Evolutionary conservation across 1,140 invertebrate genomes (phyloP).

Genomic region (Heliconius congener): DNA sequence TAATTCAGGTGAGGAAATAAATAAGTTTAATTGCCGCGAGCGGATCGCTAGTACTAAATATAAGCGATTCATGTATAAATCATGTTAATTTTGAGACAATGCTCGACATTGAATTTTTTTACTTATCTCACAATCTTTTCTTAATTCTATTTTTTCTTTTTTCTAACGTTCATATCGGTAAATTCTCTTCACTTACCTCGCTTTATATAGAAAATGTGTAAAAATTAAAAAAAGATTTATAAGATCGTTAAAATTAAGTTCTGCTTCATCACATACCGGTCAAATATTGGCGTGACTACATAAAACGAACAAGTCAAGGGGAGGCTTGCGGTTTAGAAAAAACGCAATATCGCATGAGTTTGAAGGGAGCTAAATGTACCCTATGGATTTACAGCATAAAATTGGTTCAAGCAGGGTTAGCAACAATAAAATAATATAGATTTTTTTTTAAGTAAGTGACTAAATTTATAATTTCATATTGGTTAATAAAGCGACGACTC

Average conservation of each 20-base stretch:
- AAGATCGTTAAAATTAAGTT: conserved; percentile 32
- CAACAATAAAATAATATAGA: conserved; percentile 29
- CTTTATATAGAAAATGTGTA: not conserved
- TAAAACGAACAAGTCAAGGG: conserved; percentile 48
- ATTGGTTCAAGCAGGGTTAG: conserved; percentile 74
- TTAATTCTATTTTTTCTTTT: no score
- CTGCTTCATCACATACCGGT: conserved; percentile 36
- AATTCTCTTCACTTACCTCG: not conserved
- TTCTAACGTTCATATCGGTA: not conserved
- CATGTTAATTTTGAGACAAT: no score
- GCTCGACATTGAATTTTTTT: no score
- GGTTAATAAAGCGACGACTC: no score
- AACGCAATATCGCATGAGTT: conserved; percentile 80
- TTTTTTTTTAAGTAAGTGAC: no score
- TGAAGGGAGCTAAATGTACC: conserved; percentile 77
- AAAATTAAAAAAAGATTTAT: not conserved
- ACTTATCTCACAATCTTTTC: no score
- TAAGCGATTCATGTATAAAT: no score
- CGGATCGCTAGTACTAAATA: no score
- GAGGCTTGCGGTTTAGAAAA: conserved; percentile 72
- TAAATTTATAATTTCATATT: no score
- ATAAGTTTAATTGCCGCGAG: no score
- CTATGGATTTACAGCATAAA: conserved; percentile 79
- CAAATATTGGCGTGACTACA: conserved; percentile 63
- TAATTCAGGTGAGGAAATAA: no score